A percentile compares a stretch with the other conserved stretches of the same genome.
Conservation (phyloP, 1,140 invertebrate species). For the Aradophagus sp. region DNA sequence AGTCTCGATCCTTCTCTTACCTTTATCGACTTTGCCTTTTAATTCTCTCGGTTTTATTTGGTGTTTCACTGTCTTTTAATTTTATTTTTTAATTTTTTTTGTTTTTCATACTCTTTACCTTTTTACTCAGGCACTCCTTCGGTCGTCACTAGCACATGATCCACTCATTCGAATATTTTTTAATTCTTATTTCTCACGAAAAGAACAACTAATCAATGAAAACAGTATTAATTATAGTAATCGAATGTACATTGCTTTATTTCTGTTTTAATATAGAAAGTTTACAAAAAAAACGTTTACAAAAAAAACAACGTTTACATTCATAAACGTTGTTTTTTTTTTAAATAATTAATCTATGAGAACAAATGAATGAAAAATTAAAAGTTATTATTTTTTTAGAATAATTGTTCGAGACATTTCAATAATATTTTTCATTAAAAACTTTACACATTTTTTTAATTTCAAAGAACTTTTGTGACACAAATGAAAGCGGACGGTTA, state of each 20-base stretch:
- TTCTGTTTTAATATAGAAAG: too few species aligned
- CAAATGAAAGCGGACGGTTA: conserved; percentile 19
- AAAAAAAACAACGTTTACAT: too few species aligned
- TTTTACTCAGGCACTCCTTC: conserved; percentile 67
- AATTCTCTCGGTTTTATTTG: conserved; percentile 59
- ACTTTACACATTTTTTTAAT: too few species aligned
- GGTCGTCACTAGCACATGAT: conserved; percentile 65
- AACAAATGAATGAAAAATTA: too few species aligned
- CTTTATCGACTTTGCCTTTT: conserved; percentile 59
- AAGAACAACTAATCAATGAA: conserved; percentile 29
- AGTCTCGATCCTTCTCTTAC: conserved; percentile 60
- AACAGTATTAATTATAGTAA: too few species aligned
- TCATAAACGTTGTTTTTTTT: too few species aligned
- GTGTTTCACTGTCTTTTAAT: conserved; percentile 50
- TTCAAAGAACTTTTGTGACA: conserved; percentile 14
- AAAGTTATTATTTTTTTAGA: too few species aligned
- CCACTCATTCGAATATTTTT: conserved; percentile 58
- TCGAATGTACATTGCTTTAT: too few species aligned
- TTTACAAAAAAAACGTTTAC: too few species aligned
- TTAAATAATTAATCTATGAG: too few species aligned
- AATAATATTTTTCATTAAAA: too few species aligned
- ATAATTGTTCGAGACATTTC: too few species aligned
- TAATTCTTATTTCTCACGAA: conserved; percentile 35
- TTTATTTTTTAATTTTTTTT: conserved; percentile 39
- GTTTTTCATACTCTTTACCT: conserved; percentile 48